These are phyloP conservation scores for Hyposmocoma kahamanoa DNA, from an alignment of 1,140 invertebrate genomes.

Conservation along the genomic window DNA sequence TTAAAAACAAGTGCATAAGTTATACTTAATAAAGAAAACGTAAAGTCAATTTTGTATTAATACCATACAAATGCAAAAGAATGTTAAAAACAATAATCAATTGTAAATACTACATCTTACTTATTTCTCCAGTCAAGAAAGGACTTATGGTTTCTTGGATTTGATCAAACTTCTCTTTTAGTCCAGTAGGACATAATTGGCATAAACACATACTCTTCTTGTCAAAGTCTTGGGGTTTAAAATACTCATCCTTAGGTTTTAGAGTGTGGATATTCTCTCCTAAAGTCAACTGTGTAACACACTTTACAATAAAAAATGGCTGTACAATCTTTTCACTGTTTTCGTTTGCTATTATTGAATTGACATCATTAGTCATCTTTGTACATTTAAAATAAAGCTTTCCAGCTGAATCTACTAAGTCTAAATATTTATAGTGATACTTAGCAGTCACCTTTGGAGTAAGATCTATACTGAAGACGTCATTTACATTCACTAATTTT, in stretches of 20 bases:
- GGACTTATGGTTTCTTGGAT: conserved; percentile 59
- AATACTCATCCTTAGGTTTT: conserved; percentile 52
- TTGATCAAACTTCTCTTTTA: conserved; percentile 53
- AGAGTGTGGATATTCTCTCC: conserved; percentile 55
- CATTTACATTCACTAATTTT: conserved; percentile 55
- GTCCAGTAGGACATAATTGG: conserved; percentile 50
- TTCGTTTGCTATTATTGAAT: neutral
- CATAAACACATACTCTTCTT: conserved; percentile 18
- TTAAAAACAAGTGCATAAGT: neutral
- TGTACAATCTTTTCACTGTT: conserved; percentile 28
- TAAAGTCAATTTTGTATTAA: too few relatives aligned
- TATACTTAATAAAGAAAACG: neutral
- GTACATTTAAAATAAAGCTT: conserved; percentile 63
- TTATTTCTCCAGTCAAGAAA: conserved; percentile 61
- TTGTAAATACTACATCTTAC: conserved; percentile 31
- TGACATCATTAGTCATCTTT: conserved; percentile 31
- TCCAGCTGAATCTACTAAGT: conserved; percentile 43
- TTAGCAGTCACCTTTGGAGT: conserved; percentile 47
- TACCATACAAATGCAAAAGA: too few relatives aligned
- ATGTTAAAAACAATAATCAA: too few relatives aligned
- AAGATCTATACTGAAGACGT: conserved; percentile 59
- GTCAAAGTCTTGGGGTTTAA: conserved; percentile 16
- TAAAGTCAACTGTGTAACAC: conserved; percentile 59
- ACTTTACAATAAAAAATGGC: conserved; percentile 60
- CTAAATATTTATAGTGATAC: conserved; percentile 63